These are phyloP conservation scores for Lasioglossum zephyrum DNA, from an alignment of 2,888 invertebrate genomes.

Conservation along the genomic window DNA sequence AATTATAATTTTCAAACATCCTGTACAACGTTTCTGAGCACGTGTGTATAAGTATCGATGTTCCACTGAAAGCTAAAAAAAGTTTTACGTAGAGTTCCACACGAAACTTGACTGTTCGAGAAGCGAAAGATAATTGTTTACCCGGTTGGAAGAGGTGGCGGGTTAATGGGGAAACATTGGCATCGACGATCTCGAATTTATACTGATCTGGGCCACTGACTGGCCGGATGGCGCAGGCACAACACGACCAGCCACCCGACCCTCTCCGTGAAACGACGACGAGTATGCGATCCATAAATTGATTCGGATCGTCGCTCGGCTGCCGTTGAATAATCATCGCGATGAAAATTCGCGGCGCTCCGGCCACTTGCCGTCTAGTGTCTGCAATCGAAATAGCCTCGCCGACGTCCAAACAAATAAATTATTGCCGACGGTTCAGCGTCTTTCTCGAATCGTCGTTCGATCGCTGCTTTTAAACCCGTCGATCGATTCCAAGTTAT, in stretches of 20 bases:
- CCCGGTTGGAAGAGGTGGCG: background rate
- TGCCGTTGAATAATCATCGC: slow-evolving; percentile 33
- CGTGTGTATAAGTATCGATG: background rate
- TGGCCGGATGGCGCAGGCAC: slow-evolving; percentile 39
- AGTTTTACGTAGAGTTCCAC: background rate
- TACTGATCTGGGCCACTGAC: slow-evolving; percentile 48
- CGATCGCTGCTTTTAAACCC: background rate
- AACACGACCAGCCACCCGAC: slow-evolving; percentile 49
- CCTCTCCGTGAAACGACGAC: slow-evolving; percentile 32
- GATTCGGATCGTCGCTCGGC: slow-evolving; percentile 39
- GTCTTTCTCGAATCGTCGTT: background rate
- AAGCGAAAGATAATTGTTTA: background rate
- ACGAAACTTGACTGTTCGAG: background rate
- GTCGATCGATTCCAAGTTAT: background rate
- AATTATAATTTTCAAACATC: too few species aligned
- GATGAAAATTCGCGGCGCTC: slow-evolving; percentile 28
- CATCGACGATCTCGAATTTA: slow-evolving; percentile 39
- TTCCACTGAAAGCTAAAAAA: background rate
- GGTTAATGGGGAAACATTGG: slow-evolving; percentile 13
- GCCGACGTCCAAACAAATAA: background rate
- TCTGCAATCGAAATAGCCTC: background rate
- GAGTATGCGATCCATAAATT: slow-evolving; percentile 50
- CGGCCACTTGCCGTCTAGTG: background rate
- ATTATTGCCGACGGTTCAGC: background rate
- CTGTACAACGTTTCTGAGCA: background rate